These are phyloP conservation scores for Cairina moschata DNA, from an alignment of 2,113 vertebrate species.

Conservation along the genomic window DNA sequence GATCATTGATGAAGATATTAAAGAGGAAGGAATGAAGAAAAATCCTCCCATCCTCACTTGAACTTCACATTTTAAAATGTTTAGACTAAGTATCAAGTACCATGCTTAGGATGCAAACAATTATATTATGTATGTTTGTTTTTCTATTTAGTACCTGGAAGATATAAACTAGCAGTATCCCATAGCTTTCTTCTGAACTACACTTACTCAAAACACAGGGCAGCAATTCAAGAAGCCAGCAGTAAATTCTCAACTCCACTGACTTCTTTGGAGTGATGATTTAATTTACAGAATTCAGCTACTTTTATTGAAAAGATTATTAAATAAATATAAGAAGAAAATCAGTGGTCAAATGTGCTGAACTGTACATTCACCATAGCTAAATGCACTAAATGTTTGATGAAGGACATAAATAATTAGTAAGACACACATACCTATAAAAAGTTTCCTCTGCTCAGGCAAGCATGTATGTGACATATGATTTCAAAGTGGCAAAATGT, in stretches of 20 bases:
- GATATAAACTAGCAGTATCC: not conserved
- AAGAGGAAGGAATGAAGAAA: not conserved
- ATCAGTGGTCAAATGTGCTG: not conserved
- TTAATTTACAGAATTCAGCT: not conserved
- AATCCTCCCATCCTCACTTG: not conserved
- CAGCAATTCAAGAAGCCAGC: not conserved
- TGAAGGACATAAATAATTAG: constrained; percentile 66
- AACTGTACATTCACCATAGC: constrained; percentile 11
- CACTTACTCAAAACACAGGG: not conserved
- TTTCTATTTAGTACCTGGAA: not conserved
- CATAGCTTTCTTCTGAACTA: not conserved
- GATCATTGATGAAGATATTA: no score
- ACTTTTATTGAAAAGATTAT: not conserved
- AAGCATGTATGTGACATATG: not conserved
- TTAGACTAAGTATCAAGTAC: not conserved
- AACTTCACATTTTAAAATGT: not conserved
- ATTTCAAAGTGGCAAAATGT: not conserved
- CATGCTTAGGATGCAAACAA: not conserved
- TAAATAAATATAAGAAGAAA: constrained; percentile 56
- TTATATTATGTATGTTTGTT: not conserved
- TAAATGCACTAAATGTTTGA: constrained; percentile 64
- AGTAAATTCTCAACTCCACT: not conserved
- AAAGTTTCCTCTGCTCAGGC: not conserved
- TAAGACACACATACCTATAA: not conserved
- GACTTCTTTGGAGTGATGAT: not conserved